A percentile compares a stretch with the other conserved stretches of the same genome.
Conservation (phyloP, 2,113 vertebrate genomes). For the Platysternon megacephalum region DNA sequence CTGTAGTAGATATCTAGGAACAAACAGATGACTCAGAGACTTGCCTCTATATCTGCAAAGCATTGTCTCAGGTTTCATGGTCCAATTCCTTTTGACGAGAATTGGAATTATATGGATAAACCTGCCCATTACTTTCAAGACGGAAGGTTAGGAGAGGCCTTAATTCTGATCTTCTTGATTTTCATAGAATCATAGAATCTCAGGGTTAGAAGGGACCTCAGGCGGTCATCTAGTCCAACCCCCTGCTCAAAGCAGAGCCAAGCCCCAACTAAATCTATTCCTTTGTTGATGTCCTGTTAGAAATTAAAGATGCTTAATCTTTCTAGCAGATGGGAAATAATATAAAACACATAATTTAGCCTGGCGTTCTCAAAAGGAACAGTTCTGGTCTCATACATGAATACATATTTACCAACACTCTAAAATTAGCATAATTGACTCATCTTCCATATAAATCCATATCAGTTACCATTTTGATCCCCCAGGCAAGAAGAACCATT, state of each 20-base stretch:
- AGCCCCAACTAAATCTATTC: too few relatives aligned
- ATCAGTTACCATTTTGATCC: not conserved
- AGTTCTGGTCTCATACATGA: not conserved
- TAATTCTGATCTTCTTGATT: not conserved
- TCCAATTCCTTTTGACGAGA: not conserved
- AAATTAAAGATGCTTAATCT: not conserved
- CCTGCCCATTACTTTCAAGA: not conserved
- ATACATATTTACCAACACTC: not conserved
- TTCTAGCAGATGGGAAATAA: not conserved
- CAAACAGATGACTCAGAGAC: accelerated
- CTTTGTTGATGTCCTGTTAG: not conserved
- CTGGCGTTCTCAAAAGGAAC: not conserved
- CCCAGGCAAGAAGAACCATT: not conserved
- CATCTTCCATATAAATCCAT: not conserved
- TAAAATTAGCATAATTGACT: not conserved
- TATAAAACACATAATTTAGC: not conserved
- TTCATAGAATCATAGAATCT: not conserved
- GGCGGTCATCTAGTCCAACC: too few relatives aligned
- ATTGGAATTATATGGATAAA: not conserved
- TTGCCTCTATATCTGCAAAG: not conserved
- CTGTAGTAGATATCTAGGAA: not conserved
- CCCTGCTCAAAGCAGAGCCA: too few relatives aligned
- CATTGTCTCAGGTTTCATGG: not conserved
- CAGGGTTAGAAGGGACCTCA: too few relatives aligned
- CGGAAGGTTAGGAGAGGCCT: not conserved